Evolutionary conservation across 1,140 invertebrate genomes (phyloP), one percentile per base, ranked within the genome.

Genomic region (Aphelenchoides avenae): DNA sequence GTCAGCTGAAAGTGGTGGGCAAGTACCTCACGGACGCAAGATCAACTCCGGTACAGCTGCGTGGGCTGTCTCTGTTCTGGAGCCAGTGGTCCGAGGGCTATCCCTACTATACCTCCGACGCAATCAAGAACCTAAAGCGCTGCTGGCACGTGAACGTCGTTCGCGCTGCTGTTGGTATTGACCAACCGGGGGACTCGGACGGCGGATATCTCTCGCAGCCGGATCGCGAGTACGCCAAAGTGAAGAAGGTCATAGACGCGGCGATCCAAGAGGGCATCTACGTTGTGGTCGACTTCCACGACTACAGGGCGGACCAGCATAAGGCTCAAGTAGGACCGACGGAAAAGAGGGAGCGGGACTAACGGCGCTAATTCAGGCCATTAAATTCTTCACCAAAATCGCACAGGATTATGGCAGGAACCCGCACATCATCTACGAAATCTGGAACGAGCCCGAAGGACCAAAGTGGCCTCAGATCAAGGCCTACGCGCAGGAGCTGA

Each of bases 221-320:
- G 22, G 24, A 1, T 33, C n/a, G 5, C 5, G 53, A 56, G 27
- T 27, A 34, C 6, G 29, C n/a, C 1, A 56, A 56, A 24, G 33
- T 56, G 36, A 27, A 55, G 3, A 27, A 15, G 1, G 22, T 56
- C 2, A 36, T 56, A 29, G 33, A 56, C 6, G 53, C 29, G 3
- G 53, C 53, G 9, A 20, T 56, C n/a, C 44, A 13, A 31, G 22
- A 52, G 7, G 50, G 50, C 11, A 55, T 56, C 30, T 56, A 56
- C 42, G 53, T 56, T 13, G 30, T 56, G 20, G 49, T 56, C 9
- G 53, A 56, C 39, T 56, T 44, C 44, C 53, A 56, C 42, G 43
- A 43, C 5, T 29, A 33, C n/a, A 49, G 52, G 36, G 53, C 53
- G 40, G 30, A 43, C 9, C 18, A 18, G 26, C 40, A 56, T 15